Percentiles rank a stretch among this genome's conserved stretches.
Conservation (phyloP, 2,888 invertebrate species). For the Agriopis marginaria region DNA sequence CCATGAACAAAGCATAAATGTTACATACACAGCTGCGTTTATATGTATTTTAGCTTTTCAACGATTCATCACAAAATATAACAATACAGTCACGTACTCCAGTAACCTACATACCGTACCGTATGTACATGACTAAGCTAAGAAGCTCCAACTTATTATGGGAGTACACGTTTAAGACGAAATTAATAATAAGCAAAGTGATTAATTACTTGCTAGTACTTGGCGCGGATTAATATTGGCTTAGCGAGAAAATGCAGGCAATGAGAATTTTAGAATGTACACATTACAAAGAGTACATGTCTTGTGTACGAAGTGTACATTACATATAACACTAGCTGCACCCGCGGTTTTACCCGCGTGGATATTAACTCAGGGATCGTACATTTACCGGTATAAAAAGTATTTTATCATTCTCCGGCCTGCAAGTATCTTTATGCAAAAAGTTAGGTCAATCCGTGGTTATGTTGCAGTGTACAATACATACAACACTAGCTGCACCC, state of each 20-base stretch:
- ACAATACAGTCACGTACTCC: constrained; percentile 14
- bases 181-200: constrained; percentile 66
- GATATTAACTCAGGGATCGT: no score
- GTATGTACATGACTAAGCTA: constrained; percentile 33
- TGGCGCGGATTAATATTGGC: constrained; percentile 55
- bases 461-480: no score
- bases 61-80: constrained; percentile 13
- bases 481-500: no score
- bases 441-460: no score
- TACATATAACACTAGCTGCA: no score
- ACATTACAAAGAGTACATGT: constrained; percentile 9
- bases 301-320: background rate
- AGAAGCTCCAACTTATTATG: constrained; percentile 39
- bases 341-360: no score
- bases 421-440: no score
- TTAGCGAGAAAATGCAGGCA: constrained; percentile 48
- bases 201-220: constrained; percentile 64
- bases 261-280: constrained; percentile 41
- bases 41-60: no score
- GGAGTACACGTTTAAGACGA: constrained; percentile 40
- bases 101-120: constrained; percentile 20
- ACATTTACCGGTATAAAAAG: no score
- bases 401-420: no score
- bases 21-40: background rate
- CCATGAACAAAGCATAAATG: no score